Conservation (phyloP, 2,113 vertebrate species). For the Hucho hucho region DNA sequence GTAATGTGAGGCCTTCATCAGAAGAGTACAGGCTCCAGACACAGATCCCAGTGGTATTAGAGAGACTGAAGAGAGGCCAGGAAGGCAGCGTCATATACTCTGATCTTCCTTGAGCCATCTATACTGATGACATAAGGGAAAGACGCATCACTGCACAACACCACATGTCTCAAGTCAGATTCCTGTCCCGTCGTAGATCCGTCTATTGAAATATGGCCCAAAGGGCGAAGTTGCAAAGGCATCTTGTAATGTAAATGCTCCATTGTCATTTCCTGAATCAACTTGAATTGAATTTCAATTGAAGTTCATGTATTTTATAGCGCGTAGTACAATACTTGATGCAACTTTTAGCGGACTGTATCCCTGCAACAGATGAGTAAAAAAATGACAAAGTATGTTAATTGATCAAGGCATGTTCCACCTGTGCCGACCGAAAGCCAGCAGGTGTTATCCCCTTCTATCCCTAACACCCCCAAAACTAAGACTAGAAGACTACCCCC, state of each 20-base stretch:
- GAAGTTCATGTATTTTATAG: too few species aligned
- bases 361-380: too few species aligned
- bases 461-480: neutral
- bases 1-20: constrained; percentile 50
- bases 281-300: too few species aligned
- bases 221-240: constrained; percentile 18
- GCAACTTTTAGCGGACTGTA: too few species aligned
- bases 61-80: constrained; percentile 52
- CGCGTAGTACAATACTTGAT: too few species aligned
- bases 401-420: constrained; percentile 49
- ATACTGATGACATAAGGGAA: constrained; percentile 67
- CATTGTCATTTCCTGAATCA: constrained; percentile 48
- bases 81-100: constrained; percentile 54
- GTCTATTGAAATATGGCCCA: constrained; percentile 58
- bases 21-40: constrained; percentile 23
- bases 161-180: constrained; percentile 61
- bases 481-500: constrained; percentile 3
- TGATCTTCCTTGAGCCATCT: constrained; percentile 59
- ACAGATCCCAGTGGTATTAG: neutral
- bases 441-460: constrained; percentile 63
- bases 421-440: constrained; percentile 52
- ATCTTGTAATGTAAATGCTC: constrained; percentile 34
- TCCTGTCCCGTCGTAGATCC: constrained; percentile 40
- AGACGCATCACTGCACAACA: constrained; percentile 61
- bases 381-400: constrained; percentile 12